Conservation (phyloP, 2,797 vertebrate species). For the Bryconaethiops microstoma region DNA sequence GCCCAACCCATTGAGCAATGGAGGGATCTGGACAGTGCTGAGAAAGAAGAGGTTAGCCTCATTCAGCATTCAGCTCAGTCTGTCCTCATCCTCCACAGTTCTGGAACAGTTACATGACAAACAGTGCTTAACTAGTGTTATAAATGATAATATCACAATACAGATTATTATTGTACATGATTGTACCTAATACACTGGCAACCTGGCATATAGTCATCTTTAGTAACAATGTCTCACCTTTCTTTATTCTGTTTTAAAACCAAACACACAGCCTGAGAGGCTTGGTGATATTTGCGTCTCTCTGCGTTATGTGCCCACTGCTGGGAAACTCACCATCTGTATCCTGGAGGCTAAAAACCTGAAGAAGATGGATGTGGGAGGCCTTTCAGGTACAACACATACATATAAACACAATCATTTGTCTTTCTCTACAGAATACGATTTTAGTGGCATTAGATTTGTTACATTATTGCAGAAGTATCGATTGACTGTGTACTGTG, state of each 20-base stretch:
- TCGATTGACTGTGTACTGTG: not conserved
- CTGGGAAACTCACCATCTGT: slow-evolving; percentile 96
- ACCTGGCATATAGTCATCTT: not conserved
- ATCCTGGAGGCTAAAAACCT: slow-evolving; percentile 98
- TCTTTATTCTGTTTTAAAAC: slow-evolving; percentile 12
- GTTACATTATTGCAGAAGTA: not conserved
- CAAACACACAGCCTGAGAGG: slow-evolving; percentile 87
- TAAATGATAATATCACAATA: not conserved
- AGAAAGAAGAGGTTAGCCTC: slow-evolving; percentile 91
- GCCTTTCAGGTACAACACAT: slow-evolving; percentile 86
- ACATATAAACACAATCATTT: not conserved
- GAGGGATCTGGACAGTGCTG: slow-evolving; percentile 92
- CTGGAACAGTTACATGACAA: not conserved
- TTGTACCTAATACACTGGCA: not conserved
- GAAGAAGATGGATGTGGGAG: slow-evolving; percentile 99
- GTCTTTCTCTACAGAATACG: slow-evolving; percentile 8
- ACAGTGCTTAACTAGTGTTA: not conserved
- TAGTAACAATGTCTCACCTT: not conserved
- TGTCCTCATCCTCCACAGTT: slow-evolving; percentile 3
- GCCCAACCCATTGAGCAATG: slow-evolving; percentile 96
- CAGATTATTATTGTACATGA: not conserved
- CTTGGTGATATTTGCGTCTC: slow-evolving; percentile 98
- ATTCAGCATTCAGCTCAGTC: not conserved
- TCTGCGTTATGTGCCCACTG: slow-evolving; percentile 94
- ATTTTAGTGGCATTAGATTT: slow-evolving; percentile 4